Evolutionary conservation across 2,888 invertebrate species (phyloP).

Genomic region (Nebria salina): DNA sequence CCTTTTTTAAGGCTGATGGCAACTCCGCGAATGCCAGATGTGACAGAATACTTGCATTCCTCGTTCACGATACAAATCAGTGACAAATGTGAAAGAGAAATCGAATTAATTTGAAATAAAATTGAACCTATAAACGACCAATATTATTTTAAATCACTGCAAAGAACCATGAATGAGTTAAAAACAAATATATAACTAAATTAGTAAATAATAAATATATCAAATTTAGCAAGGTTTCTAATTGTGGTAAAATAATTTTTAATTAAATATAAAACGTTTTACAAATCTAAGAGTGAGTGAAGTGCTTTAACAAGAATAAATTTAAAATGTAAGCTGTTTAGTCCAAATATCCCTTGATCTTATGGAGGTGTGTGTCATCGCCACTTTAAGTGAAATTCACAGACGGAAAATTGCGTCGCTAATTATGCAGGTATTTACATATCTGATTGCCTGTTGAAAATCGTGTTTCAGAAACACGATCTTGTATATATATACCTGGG

Average conservation of each 20-base stretch:
- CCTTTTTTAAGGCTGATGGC: background rate
- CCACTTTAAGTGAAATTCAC: slow-evolving; percentile 8
- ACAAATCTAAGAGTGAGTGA: too few relatives aligned
- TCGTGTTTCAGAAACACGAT: slow-evolving; percentile 11
- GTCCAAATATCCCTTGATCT: background rate
- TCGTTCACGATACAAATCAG: background rate
- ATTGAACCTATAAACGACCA: background rate
- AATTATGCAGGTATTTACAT: slow-evolving; percentile 46
- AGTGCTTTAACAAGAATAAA: too few relatives aligned
- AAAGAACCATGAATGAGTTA: background rate
- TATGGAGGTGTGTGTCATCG: background rate
- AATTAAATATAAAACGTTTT: too few relatives aligned
- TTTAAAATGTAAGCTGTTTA: too few relatives aligned
- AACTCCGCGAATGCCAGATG: background rate
- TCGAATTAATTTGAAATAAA: background rate
- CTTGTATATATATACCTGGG: background rate
- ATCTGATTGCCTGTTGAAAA: slow-evolving; percentile 41
- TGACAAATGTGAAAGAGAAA: background rate
- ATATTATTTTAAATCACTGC: background rate
- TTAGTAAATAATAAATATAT: background rate
- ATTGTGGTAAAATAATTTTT: too few relatives aligned
- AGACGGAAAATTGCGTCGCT: slow-evolving; percentile 2
- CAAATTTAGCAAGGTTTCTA: too few relatives aligned
- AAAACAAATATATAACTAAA: background rate
- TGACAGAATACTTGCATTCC: background rate